Percentiles rank a stretch among this genome's conserved stretches.
These are phyloP conservation scores for Pseudomyrmex cubaensis DNA, from an alignment of 1,140 invertebrate genomes.

Conservation along the genomic window DNA sequence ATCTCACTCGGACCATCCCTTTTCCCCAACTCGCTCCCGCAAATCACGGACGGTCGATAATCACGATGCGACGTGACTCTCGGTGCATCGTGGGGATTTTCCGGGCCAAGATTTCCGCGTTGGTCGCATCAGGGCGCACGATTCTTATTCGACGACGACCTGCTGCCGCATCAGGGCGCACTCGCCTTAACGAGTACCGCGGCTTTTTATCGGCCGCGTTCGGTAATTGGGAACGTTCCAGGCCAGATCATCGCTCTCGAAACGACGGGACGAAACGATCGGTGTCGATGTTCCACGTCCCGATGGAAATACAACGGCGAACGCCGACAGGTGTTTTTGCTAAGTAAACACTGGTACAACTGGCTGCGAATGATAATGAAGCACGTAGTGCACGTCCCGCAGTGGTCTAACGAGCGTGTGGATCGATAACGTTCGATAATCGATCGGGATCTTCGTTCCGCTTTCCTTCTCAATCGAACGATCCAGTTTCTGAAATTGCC, in stretches of 20 bases:
- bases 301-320: not conserved
- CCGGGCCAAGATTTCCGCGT: slow-evolving; percentile 17
- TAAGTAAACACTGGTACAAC: slow-evolving; percentile 34
- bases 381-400: not conserved
- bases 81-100: slow-evolving; percentile 28
- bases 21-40: not conserved
- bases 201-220: slow-evolving; percentile 70
- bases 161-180: slow-evolving; percentile 23
- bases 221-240: slow-evolving; percentile 60
- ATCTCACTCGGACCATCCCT: not conserved
- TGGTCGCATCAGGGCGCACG: slow-evolving; percentile 15
- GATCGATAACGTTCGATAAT: not conserved
- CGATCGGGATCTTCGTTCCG: not conserved
- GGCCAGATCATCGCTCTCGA: slow-evolving; percentile 48
- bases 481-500: not conserved
- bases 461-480: not conserved
- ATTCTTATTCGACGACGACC: slow-evolving; percentile 66
- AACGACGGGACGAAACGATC: slow-evolving; percentile 57
- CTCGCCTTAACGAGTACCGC: slow-evolving; percentile 69
- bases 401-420: slow-evolving; percentile 1
- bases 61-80: slow-evolving; percentile 54
- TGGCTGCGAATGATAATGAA: slow-evolving; percentile 31
- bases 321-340: slow-evolving; percentile 60
- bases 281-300: slow-evolving; percentile 21
- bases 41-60: slow-evolving; percentile 43